These are phyloP conservation scores for Rhadina sibilatrix DNA, from an alignment of 2,113 vertebrate genomes.

Conservation along the genomic window DNA sequence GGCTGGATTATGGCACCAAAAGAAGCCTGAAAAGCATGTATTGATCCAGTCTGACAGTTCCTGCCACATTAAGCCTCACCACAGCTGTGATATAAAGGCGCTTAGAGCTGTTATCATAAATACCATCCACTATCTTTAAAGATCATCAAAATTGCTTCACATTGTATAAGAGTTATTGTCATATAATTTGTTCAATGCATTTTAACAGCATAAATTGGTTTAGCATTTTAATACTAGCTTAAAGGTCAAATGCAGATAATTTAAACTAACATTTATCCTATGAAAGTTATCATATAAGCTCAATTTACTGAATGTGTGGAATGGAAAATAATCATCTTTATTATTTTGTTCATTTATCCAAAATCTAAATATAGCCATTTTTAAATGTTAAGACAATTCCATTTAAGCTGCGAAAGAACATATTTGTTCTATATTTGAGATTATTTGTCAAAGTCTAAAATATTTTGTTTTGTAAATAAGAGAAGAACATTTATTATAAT, in stretches of 20 bases:
- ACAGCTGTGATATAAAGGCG: slow-evolving; percentile 85
- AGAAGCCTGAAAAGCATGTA: slow-evolving; percentile 85
- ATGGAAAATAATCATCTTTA: slow-evolving; percentile 15
- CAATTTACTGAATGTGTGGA: slow-evolving; percentile 65
- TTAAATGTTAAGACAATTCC: neutral
- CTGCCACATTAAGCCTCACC: slow-evolving; percentile 84
- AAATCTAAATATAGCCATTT: neutral
- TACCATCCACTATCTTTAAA: slow-evolving; percentile 87
- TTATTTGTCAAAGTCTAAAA: neutral
- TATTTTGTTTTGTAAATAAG: neutral
- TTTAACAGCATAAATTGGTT: slow-evolving; percentile 82
- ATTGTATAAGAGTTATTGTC: slow-evolving; percentile 79
- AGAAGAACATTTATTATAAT: neutral
- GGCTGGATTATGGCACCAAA: slow-evolving; percentile 88
- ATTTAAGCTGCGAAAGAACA: neutral
- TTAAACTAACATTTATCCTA: slow-evolving; percentile 79
- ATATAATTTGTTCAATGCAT: slow-evolving; percentile 80
- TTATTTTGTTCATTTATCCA: slow-evolving; percentile 24
- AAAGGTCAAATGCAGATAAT: slow-evolving; percentile 86
- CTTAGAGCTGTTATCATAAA: slow-evolving; percentile 87
- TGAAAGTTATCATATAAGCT: slow-evolving; percentile 73
- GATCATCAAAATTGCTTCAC: slow-evolving; percentile 82
- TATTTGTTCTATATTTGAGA: too few species aligned
- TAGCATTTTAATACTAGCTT: slow-evolving; percentile 82
- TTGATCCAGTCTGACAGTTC: slow-evolving; percentile 88